Percentiles rank a stretch among this genome's conserved stretches.
These are phyloP conservation scores for Apogon talboti DNA, from an alignment of 2,797 vertebrate species.

Conservation along the genomic window DNA sequence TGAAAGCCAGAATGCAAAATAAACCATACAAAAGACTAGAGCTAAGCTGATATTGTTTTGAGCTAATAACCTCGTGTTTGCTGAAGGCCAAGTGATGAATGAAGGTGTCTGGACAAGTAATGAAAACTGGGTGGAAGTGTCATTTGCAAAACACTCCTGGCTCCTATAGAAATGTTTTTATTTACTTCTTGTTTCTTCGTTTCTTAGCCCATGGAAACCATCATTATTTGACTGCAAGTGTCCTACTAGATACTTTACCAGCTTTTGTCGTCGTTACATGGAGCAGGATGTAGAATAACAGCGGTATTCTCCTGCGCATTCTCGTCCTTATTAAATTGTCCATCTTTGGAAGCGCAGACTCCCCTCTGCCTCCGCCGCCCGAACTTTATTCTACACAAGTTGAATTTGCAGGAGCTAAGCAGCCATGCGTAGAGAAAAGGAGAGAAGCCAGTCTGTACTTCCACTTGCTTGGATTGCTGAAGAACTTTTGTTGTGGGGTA, in stretches of 20 bases:
- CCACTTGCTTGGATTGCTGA: conserved; percentile 68
- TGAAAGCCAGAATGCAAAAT: not conserved
- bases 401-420: conserved; percentile 54
- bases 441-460: conserved; percentile 52
- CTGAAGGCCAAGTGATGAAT: conserved; percentile 15
- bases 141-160: not conserved
- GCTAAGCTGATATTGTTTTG: not conserved
- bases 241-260: conserved; percentile 77
- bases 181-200: not conserved
- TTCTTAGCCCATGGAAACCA: not conserved
- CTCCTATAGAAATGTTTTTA: not conserved
- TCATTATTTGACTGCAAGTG: conserved; percentile 12
- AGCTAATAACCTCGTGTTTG: not conserved
- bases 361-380: conserved; percentile 62
- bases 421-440: conserved; percentile 69
- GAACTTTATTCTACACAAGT: conserved; percentile 51
- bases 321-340: conserved; percentile 68
- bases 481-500: conserved; percentile 74
- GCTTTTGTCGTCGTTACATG: conserved; percentile 63
- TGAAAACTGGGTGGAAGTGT: conserved; percentile 15
- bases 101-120: conserved; percentile 10
- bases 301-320: conserved; percentile 61
- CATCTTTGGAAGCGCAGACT: conserved; percentile 74
- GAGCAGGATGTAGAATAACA: conserved; percentile 70
- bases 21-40: not conserved